phyloP scores from a whole-genome alignment of 1,140 invertebrate species.

The Drosophila neocordata region DNA sequence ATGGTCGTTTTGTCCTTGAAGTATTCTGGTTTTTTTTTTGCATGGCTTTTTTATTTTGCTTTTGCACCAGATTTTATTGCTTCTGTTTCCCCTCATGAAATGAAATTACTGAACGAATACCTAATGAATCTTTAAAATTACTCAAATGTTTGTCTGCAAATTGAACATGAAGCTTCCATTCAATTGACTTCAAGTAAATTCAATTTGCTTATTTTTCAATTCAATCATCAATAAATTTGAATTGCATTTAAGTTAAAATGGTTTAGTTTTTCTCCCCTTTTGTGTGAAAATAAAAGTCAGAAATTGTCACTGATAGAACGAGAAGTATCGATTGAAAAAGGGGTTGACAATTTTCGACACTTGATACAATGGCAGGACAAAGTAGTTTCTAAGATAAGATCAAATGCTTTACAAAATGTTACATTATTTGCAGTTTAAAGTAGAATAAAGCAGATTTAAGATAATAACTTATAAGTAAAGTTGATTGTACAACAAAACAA shows the following conservation, averaged over 20 bases:
- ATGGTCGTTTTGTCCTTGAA: not conserved
- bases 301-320: conserved; percentile 1
- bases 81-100: not conserved
- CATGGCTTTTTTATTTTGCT: not conserved
- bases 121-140: conserved; percentile 6
- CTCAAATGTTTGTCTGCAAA: not conserved
- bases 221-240: conserved; percentile 6
- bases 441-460: not conserved
- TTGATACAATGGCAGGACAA: not conserved
- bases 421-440: not conserved
- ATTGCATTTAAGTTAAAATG: conserved; percentile 8
- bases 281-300: not conserved
- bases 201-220: conserved; percentile 6
- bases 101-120: not conserved
- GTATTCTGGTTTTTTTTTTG: not conserved
- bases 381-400: conserved; percentile 1
- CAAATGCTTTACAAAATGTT: not conserved
- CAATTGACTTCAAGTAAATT: conserved; percentile 6
- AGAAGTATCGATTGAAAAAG: not conserved
- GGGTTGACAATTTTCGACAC: not conserved
- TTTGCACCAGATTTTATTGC: not conserved
- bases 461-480: not conserved
- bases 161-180: not conserved
- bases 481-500: not conserved
- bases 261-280: not conserved